Evolutionary conservation across 2,888 invertebrate genomes (phyloP).

Genomic region (Sycophila texana): DNA sequence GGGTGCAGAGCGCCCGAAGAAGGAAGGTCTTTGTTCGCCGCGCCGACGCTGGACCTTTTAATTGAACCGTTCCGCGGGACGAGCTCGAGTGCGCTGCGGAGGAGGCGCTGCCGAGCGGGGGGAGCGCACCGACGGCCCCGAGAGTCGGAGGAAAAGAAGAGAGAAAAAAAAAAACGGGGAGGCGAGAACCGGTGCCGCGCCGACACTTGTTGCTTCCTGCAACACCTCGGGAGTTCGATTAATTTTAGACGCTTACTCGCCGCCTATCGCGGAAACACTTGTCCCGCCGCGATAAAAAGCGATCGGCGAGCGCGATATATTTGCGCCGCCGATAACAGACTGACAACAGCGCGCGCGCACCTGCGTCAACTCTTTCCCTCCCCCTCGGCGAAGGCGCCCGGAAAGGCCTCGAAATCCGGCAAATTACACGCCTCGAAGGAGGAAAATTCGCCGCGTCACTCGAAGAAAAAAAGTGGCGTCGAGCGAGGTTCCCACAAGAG

Average conservation of each 20-base stretch:
- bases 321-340: not conserved
- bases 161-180: not conserved
- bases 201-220: conserved; percentile 46
- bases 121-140: not conserved
- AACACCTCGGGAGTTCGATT: not conserved
- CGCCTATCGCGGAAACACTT: too few relatives aligned
- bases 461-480: too few relatives aligned
- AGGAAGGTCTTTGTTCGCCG: conserved; percentile 1
- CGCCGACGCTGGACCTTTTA: conserved; percentile 24
- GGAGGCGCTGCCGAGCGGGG: not conserved
- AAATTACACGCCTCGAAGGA: too few relatives aligned
- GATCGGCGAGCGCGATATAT: conserved; percentile 35
- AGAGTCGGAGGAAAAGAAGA: conserved; percentile 3
- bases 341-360: conserved; percentile 2
- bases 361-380: conserved; percentile 8
- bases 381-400: too few relatives aligned
- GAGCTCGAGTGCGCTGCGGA: not conserved
- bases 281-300: too few relatives aligned
- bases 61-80: conserved; percentile 55
- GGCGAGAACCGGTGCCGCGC: not conserved
- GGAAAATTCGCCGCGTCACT: too few relatives aligned
- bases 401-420: too few relatives aligned
- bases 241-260: too few relatives aligned
- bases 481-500: too few relatives aligned
- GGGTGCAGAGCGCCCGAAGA: too few relatives aligned